Percentiles rank a stretch among this genome's conserved stretches.
phyloP scores from a whole-genome alignment of 2,113 vertebrate genomes.

The Nymphicus hollandicus region DNA sequence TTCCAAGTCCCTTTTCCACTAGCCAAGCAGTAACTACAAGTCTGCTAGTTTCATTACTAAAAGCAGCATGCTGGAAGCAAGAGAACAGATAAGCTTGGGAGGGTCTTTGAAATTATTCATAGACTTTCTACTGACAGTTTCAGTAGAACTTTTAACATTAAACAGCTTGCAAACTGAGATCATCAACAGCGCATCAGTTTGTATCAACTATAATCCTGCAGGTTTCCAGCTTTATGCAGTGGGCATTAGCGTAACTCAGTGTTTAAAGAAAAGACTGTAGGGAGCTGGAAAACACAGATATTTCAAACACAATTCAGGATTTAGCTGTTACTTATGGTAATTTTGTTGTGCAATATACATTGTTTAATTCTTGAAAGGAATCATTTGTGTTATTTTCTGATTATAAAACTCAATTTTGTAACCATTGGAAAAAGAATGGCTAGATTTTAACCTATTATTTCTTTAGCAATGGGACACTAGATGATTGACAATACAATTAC shows the following conservation, averaged over 20 bases:
- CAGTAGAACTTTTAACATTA: conserved; percentile 34
- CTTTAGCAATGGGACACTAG: conserved; percentile 64
- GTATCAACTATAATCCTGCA: background rate
- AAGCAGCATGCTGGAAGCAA: background rate
- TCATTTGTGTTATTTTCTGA: conserved; percentile 6
- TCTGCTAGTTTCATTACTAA: background rate
- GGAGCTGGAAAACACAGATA: background rate
- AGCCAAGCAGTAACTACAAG: background rate
- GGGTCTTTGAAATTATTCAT: conserved; percentile 41
- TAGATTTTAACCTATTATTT: conserved; percentile 42
- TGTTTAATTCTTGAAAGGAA: background rate
- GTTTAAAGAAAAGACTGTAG: background rate
- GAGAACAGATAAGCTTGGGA: conserved; percentile 1
- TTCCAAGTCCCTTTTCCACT: background rate
- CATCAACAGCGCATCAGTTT: conserved; percentile 29
- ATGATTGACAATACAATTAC: conserved; percentile 88
- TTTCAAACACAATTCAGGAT: background rate
- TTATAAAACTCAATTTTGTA: background rate
- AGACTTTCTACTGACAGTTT: background rate
- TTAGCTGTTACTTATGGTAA: background rate
- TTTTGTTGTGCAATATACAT: background rate
- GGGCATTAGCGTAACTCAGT: background rate
- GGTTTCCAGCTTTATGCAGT: background rate
- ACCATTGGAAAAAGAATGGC: background rate
- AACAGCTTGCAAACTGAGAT: conserved; percentile 39